Evolutionary conservation across 2,888 invertebrate genomes (phyloP).

Genomic region (Antitype chi): DNA sequence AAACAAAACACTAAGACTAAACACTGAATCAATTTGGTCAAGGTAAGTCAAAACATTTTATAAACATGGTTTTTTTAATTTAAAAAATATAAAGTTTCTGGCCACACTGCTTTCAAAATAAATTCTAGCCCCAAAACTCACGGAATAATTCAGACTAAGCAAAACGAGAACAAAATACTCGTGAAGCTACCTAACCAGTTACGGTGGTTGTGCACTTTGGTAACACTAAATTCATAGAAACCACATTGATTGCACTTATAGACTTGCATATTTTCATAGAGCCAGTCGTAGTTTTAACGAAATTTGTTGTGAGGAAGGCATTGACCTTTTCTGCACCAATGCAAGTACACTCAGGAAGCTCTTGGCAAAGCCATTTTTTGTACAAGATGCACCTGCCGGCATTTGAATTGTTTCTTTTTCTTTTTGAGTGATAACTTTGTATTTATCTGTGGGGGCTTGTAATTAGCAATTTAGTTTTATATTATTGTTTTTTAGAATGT

Average conservation of each 20-base stretch:
- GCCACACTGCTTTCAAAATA: background rate
- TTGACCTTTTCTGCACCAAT: too few species aligned
- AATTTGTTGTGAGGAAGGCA: too few species aligned
- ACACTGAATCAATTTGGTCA: background rate
- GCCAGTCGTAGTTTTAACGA: too few species aligned
- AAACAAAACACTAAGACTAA: background rate
- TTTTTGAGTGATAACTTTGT: too few species aligned
- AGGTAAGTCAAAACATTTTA: background rate
- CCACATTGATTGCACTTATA: background rate
- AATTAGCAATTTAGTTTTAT: too few species aligned
- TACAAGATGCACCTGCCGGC: too few species aligned
- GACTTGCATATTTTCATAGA: too few species aligned
- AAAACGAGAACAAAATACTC: conserved; percentile 12
- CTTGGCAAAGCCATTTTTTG: too few species aligned
- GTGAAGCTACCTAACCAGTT: conserved; percentile 17
- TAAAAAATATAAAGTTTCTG: background rate
- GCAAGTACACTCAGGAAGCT: too few species aligned
- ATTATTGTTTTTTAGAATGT: too few species aligned
- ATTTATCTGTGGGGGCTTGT: too few species aligned
- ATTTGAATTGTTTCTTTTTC: too few species aligned
- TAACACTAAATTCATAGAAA: background rate
- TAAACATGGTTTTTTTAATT: background rate
- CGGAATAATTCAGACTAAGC: conserved; percentile 12
- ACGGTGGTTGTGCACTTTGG: background rate
- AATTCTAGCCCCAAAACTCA: background rate